Evolutionary conservation across 1,140 invertebrate genomes (phyloP).

Genomic region (Potamilus streckersoni): DNA sequence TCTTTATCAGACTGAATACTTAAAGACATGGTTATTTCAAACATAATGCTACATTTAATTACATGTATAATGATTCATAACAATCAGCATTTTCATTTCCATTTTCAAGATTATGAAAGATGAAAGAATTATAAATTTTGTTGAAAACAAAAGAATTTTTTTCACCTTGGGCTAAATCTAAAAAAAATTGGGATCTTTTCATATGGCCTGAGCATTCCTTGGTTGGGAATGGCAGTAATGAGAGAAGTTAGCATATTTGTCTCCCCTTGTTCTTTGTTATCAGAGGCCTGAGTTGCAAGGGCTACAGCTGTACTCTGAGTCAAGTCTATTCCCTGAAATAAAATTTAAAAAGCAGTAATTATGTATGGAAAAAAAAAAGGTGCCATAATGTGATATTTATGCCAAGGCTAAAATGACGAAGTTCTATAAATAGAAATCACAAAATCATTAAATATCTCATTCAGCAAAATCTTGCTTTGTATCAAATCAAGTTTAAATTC

Average conservation of each 20-base stretch:
- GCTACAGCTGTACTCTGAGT: conserved; percentile 55
- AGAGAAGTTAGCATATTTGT: conserved; percentile 65
- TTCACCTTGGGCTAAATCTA: conserved; percentile 66
- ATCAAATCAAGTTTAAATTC: too few relatives aligned
- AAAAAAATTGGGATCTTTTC: conserved; percentile 67
- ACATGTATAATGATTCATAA: too few relatives aligned
- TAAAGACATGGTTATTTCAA: neutral
- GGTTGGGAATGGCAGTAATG: conserved; percentile 65
- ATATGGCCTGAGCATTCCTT: conserved; percentile 64
- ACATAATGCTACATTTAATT: neutral
- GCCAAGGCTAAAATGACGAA: too few relatives aligned
- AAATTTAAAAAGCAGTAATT: neutral
- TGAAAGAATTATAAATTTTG: neutral
- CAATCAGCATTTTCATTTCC: too few relatives aligned
- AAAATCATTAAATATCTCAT: too few relatives aligned
- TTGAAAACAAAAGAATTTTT: neutral
- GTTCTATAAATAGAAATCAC: too few relatives aligned
- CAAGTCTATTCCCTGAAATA: conserved; percentile 60
- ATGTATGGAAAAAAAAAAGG: too few relatives aligned
- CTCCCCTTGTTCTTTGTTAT: conserved; percentile 38
- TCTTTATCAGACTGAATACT: too few relatives aligned
- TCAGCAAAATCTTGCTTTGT: too few relatives aligned
- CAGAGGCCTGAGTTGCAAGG: conserved; percentile 40
- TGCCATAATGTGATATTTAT: too few relatives aligned
- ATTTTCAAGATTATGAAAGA: too few relatives aligned